phyloP scores from a whole-genome alignment of 2,888 invertebrate species.

The Aspidapion aeneum region DNA sequence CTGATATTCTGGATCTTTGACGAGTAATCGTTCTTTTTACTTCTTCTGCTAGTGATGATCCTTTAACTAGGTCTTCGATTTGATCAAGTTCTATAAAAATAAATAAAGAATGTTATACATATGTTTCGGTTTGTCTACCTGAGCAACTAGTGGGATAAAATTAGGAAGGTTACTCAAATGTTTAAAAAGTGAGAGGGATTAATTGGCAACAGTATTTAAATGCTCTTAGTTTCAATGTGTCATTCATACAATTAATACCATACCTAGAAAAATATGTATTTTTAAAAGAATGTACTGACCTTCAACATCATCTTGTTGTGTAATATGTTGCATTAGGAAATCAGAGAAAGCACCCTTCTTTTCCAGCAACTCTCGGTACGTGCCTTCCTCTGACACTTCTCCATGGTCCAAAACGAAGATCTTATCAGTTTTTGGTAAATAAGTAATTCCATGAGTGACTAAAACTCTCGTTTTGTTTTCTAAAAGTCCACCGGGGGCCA shows the following conservation, averaged over 20 bases:
- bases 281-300: no score
- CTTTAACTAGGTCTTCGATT: conserved; percentile 68
- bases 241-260: no score
- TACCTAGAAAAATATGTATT: no score
- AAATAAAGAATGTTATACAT: background rate
- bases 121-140: no score
- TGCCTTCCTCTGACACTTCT: conserved; percentile 49
- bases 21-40: conserved; percentile 60
- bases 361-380: conserved; percentile 48
- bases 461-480: conserved; percentile 50
- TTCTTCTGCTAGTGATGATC: conserved; percentile 57
- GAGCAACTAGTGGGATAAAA: no score
- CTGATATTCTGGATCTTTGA: conserved; percentile 45
- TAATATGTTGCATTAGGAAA: conserved; percentile 36
- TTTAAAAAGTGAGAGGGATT: no score
- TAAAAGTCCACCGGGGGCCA: conserved; percentile 46
- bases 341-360: conserved; percentile 43
- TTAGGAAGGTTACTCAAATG: no score
- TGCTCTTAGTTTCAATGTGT: no score
- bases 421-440: conserved; percentile 53
- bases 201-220: no score
- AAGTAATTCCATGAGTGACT: conserved; percentile 57
- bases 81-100: conserved; percentile 53
- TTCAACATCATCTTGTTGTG: conserved; percentile 42
- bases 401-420: conserved; percentile 53